Base-by-base conservation (phyloP, 92 coral and sea anemone species). In the Palythoa grandiflora region DNA sequence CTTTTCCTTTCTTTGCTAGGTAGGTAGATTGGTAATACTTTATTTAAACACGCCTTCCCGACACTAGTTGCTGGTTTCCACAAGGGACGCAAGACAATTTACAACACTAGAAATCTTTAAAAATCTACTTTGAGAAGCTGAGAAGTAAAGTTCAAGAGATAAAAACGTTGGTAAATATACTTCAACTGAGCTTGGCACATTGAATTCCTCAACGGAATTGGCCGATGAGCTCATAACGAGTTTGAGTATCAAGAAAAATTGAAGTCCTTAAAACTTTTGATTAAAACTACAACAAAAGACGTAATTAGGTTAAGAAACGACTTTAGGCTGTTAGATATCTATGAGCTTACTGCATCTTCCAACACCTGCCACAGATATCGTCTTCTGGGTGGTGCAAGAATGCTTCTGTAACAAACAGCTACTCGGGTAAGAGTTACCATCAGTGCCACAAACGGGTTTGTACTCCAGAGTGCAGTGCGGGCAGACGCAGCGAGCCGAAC, bases 331-430 rank as follows among this genome's bases (percentile, higher is more conserved):
- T 15, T 9, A 59, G 1, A 2, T 78, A 63, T 4, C 44, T 57
- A 3, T 9, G 9, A 50, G 93, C 98, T 96, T 96, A 96, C 98
- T 88, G 74, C 99, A 96, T 66, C 96, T 91, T 77, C 98, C 97
- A 38, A 75, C 90, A 70, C 73, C 87, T 71, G 88, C 89, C 87
- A 92, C 89, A 4, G 89, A 84, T 52, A 95, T 74, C 37, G 88
- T 73, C 52, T 78, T 65, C 84, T 89, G 91, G 51, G 83, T 70
- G 72, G 89, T 90, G 79, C 99, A 96, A 13, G 96, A 91, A 59
- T 90, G 93, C 40, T 93, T 89, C 52, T 78, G 84, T 68, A 96
- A 92, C 40, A 96, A 59, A 75, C 99, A 96, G 59, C 91, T 86
- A 74, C 95, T 96, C 65, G 94, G 86, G 81, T 96, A 95, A 1